Percentiles rank a stretch among this genome's conserved stretches.
Evolutionary conservation across 37 sponge, comb jelly and placozoan species (phyloP).

Genomic region (Chondrosia reniformis): DNA sequence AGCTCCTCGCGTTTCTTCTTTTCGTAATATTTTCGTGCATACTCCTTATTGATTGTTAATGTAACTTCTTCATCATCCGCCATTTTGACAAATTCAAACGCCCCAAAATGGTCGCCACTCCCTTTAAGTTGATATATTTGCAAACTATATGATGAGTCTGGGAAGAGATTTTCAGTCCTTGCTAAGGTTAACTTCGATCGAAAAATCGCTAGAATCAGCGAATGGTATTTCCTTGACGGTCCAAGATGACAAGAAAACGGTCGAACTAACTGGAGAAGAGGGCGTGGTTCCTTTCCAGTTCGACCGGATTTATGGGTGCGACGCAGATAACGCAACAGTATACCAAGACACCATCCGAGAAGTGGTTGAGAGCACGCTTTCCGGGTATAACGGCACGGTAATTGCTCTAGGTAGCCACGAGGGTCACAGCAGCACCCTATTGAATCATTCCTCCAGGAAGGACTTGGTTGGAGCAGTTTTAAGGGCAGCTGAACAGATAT

Average conservation of each 20-base stretch:
- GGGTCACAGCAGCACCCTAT: neutral
- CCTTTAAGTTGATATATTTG: too few species aligned
- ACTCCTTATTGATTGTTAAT: constrained; percentile 80
- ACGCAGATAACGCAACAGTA: constrained; percentile 8
- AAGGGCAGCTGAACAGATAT: constrained; percentile 58
- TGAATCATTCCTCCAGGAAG: neutral
- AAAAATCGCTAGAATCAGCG: too few species aligned
- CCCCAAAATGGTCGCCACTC: too few species aligned
- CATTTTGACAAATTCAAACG: neutral
- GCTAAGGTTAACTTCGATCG: too few species aligned
- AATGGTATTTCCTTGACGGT: too few species aligned
- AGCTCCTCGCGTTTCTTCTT: constrained; percentile 78
- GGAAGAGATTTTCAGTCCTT: too few species aligned
- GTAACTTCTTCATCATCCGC: constrained; percentile 24
- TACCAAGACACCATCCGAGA: constrained; percentile 42
- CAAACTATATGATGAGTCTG: too few species aligned
- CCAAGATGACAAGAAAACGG: too few species aligned
- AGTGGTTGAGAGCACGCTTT: constrained; percentile 61
- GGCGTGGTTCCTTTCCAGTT: too few species aligned
- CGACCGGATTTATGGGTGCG: constrained; percentile 21
- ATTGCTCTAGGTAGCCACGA: constrained; percentile 46
- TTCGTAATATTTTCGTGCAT: constrained; percentile 63
- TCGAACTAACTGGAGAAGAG: too few species aligned
- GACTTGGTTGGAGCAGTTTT: neutral
- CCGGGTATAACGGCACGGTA: constrained; percentile 73